Evolutionary conservation across 2,113 vertebrate species (phyloP), one percentile per base, ranked within the genome.

Genomic region (Caretta caretta): DNA sequence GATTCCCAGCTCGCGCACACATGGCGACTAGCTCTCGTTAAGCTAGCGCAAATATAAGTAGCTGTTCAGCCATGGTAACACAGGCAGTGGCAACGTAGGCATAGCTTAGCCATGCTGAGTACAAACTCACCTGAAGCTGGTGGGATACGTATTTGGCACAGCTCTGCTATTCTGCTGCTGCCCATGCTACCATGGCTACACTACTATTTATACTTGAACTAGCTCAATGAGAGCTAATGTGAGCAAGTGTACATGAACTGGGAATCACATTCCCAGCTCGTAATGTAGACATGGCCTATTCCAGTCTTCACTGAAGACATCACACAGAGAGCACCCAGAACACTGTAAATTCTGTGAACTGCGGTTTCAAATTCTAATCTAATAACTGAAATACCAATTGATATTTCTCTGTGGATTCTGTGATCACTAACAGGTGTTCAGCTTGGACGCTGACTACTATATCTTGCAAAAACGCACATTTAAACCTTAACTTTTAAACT

Each of bases 361-460:
- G 96, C 94, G 96, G 92, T 95, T 98, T 98, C 96, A 97, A 94
- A 98, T 98, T 97, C 96, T 98, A 97, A 97, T 97, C 88, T 95
- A 98, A 92, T 96, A 97, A 96, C 90, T 87, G 82, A 97, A 97
- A 96, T 89, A 94, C 91, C 91, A 96, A 95, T 46, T 98, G 91
- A 82, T 89, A 90, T 72, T 95, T 65, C 91, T 96, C 93, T 96
- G 92, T 65, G 90, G 75, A 97, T 90, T 96, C 93, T 92, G 83
- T 62, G 53, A 84, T 94, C 96, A 82, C 90, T 94, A 96, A 95
- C 96, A 98, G 96, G 97, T 98, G 93, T 92, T 97, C 90, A 93
- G 80, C 93, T 97, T 91, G 91, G 92, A 46, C 6, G 22, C 11
- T 46, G 25, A 94, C 91, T 97, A 93, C 96, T 84, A 49, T 92